A percentile compares a stretch with the other conserved stretches of the same genome.
Evolutionary conservation across 2,888 invertebrate species (phyloP).

Genomic region (Cyclophora albipunctata): DNA sequence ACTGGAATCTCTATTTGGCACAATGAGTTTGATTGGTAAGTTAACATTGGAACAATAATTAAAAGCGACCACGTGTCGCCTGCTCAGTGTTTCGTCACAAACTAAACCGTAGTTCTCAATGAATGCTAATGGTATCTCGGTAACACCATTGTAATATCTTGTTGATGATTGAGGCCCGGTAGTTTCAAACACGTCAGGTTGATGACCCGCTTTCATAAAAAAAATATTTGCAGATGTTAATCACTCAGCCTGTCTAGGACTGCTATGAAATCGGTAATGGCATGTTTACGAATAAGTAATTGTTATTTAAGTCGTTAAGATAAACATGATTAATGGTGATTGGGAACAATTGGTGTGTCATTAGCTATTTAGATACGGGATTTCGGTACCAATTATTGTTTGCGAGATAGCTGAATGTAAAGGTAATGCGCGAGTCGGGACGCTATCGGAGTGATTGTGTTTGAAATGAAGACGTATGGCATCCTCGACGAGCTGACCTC

Average conservation of each 20-base stretch:
- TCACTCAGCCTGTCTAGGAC: slow-evolving; percentile 20
- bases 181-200: slow-evolving; percentile 29
- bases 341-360: no score
- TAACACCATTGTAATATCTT: slow-evolving; percentile 27
- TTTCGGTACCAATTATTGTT: no score
- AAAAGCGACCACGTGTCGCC: slow-evolving; percentile 47
- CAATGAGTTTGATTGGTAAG: not conserved
- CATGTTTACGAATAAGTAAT: slow-evolving; percentile 15
- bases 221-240: slow-evolving; percentile 28
- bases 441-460: no score
- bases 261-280: slow-evolving; percentile 7
- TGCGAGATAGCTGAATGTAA: no score
- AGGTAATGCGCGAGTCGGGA: no score
- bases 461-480: slow-evolving; percentile 51
- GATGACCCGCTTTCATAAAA: slow-evolving; percentile 20
- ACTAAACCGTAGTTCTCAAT: slow-evolving; percentile 36
- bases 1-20: slow-evolving; percentile 6
- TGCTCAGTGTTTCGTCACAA: slow-evolving; percentile 46
- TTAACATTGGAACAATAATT: slow-evolving; percentile 22
- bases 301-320: slow-evolving; percentile 13
- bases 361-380: no score
- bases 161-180: slow-evolving; percentile 23
- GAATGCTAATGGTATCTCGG: slow-evolving; percentile 38
- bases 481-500: slow-evolving; percentile 52
- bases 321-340: slow-evolving; percentile 6